Percentiles rank a stretch among this genome's conserved stretches.
Evolutionary conservation across 2,113 vertebrate species (phyloP).

Genomic region (Dipodomys spectabilis): DNA sequence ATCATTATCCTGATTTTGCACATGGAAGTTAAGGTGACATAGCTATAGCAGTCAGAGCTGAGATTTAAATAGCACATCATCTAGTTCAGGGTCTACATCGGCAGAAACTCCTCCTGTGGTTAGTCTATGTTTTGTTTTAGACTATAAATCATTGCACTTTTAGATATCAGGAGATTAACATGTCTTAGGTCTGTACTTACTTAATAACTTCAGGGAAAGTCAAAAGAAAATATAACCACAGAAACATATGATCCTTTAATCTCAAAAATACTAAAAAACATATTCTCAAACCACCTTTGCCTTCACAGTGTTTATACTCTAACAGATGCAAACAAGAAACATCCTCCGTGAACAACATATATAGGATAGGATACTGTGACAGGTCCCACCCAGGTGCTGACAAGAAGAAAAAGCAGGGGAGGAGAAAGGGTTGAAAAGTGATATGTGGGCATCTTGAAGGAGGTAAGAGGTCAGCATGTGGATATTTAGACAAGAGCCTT

Average conservation of each 20-base stretch:
- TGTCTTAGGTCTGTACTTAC: conserved; percentile 5
- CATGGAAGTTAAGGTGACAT: neutral
- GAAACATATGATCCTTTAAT: neutral
- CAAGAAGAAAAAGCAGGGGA: neutral
- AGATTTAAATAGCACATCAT: neutral
- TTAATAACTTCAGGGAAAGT: neutral
- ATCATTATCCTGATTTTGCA: neutral
- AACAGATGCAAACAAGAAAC: neutral
- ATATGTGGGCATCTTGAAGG: neutral
- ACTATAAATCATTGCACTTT: neutral
- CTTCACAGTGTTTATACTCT: neutral
- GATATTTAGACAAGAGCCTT: neutral
- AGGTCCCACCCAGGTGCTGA: neutral
- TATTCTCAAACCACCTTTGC: neutral
- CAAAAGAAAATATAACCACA: conserved; percentile 13
- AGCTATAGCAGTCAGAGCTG: neutral
- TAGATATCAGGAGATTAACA: neutral
- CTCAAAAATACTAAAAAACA: neutral
- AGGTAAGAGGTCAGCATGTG: neutral
- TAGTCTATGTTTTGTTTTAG: neutral
- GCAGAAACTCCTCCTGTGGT: neutral
- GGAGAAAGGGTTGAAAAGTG: neutral
- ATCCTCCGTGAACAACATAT: neutral
- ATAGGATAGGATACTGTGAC: neutral
- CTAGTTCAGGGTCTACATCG: neutral